phyloP scores from a whole-genome alignment of 1,140 invertebrate genomes.

The Reticulitermes speratus region DNA sequence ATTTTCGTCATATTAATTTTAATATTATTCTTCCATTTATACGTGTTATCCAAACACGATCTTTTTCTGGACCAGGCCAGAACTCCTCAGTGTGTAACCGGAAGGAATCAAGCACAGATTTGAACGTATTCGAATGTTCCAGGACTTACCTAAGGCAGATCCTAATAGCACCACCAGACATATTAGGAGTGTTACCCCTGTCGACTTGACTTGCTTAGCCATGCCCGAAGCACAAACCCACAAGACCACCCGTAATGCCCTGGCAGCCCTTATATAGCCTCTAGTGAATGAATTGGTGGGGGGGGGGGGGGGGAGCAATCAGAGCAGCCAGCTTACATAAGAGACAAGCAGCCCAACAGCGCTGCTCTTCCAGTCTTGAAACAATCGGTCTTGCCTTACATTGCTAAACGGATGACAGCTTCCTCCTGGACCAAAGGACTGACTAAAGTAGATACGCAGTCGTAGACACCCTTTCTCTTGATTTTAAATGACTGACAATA shows the following conservation, averaged over 20 bases:
- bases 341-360: not conserved
- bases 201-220: not conserved
- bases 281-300: not conserved
- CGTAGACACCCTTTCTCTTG: no score
- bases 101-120: no score
- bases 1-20: no score
- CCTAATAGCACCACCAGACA: not conserved
- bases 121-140: not conserved
- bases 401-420: no score
- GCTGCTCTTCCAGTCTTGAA: not conserved
- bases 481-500: no score
- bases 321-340: not conserved
- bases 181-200: not conserved
- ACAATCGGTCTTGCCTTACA: not conserved
- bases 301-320: not conserved
- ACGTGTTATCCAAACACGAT: no score
- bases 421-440: no score
- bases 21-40: no score
- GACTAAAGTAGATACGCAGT: no score
- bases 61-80: no score
- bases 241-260: not conserved
- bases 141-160: not conserved
- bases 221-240: not conserved
- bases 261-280: not conserved
- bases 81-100: not conserved